Base-by-base conservation (phyloP, 2,113 vertebrate genomes). In the Amia ocellicauda region DNA sequence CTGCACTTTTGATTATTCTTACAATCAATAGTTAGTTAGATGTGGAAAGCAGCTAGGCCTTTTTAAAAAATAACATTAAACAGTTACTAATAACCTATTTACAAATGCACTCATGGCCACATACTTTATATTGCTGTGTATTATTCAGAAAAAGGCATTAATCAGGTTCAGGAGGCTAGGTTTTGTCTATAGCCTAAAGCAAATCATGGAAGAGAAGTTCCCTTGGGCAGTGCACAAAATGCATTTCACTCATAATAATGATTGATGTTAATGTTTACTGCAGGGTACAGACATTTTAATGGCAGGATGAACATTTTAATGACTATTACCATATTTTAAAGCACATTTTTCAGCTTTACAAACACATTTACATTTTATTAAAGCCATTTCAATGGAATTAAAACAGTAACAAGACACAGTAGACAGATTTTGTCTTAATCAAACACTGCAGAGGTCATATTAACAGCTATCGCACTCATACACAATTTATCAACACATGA, bases 281-380 rank as follows among this genome's bases (percentile, higher is more conserved):
- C 72, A 75, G 71, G 74, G 70, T 73, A 79, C 69, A 71, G 73
- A 69, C 74, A 73, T 62, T 74, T 75, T 81, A 80, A 82, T 74
- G 64, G 69, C 60, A 47, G 69, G 66, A 69, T 14, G 36, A 79
- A 77, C 68, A 69, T 76, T 74, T 81, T 79, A 80, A 80, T 83
- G 77, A 71, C 70, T 74, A 74, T 66, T 69, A 49, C 69, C 64
- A 69, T 66, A 74, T 74, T 73, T 77, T 65, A 41, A 68, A 74
- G 69, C 58, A 65, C 53, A 63, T 14, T 16, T 63, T 62, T 56
- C 53, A 70, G 64, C 41, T 73, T 49, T 58, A 60, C 63, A 58
- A 58, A 63, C 65, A 72, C 64, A 70, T 51, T 17, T 57, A 49
- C 22, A 63, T 66, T 63, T 72, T 71, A n/a, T 26, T 69, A 70